Base-by-base conservation (phyloP, 2,797 vertebrate species). In the Anabas testudineus region DNA sequence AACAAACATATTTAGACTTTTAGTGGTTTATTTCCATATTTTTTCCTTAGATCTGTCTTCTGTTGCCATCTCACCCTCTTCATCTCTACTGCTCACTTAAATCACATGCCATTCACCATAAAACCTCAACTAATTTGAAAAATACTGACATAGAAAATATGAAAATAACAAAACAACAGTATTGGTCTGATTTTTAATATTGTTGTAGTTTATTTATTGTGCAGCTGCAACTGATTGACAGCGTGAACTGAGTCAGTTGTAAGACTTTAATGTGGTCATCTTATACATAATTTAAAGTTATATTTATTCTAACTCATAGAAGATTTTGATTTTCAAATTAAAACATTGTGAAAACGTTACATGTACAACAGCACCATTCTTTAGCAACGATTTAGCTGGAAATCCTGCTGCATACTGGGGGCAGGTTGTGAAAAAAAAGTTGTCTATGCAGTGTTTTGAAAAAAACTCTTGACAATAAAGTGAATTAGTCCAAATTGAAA, bases 1-100 rank as follows among this genome's bases (percentile, higher is more conserved):
- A 18, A 24, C 32, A 37, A 10, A 30, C 15, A 19, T 53, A 47
- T 56, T 70, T 10, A 39, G 21, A 37, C n/a, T 57, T 45, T 49
- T 9, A 45, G 56, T 43, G 18, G n/a, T 36, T 42, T 41, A 37
- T 51, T 26, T 62, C 24, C n/a, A 37, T 26, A 9, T 67, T 45
- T 62, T 54, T 54, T 16, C 15, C 54, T 69, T 53, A 19, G 24
- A 64, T 61, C 34, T 30, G n/a, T 48, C 13, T 60, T 28, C 6
- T 10, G 21, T 34, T 42, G 24, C 42, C 49, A 16, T 57, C 28
- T 6, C 28, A 30, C 41, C 15, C 2, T 58, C 24, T 52, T 41
- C 39, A 28, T 45, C n/a, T 63, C 45, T 36, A 58, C 52, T 10
- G 26, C 22, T 57, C 7, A 7, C 4, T 60, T 55, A 28, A 22